Percentiles rank a stretch among this genome's conserved stretches.
These are phyloP conservation scores for Danionella dracula DNA, from an alignment of 2,797 vertebrate species.

Conservation along the genomic window DNA sequence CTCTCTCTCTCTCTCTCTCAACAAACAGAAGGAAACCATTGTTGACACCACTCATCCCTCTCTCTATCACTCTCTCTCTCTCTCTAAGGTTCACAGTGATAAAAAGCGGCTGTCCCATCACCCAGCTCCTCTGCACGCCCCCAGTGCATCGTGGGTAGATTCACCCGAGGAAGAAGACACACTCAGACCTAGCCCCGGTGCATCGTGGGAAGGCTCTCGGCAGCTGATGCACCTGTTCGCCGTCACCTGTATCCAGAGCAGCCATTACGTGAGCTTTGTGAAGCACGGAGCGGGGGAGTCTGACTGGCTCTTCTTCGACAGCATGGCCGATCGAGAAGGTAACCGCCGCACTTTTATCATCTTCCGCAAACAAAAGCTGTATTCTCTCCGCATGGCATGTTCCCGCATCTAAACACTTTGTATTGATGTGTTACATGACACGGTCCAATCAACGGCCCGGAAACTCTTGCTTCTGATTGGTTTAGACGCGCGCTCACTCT, in stretches of 20 bases:
- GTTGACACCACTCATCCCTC: no score
- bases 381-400: no score
- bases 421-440: no score
- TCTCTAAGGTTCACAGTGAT: constrained; percentile 74
- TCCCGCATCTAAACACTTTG: no score
- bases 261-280: constrained; percentile 82
- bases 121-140: constrained; percentile 51
- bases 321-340: constrained; percentile 83
- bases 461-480: no score
- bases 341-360: no score
- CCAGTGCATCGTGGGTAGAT: constrained; percentile 44
- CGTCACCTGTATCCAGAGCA: constrained; percentile 81
- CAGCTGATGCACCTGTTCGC: constrained; percentile 74
- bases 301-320: constrained; percentile 83
- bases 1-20: no score
- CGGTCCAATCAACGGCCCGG: no score
- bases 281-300: constrained; percentile 60
- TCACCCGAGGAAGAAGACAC: constrained; percentile 1
- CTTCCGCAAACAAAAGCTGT: no score
- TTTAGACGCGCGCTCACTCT: no score
- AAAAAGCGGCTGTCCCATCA: constrained; percentile 62
- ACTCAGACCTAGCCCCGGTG: constrained; percentile 45
- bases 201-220: constrained; percentile 54
- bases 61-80: background rate
- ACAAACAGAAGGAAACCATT: no score